Evolutionary conservation across 2,888 invertebrate species (phyloP).

Genomic region (Teinopalpus imperialis): DNA sequence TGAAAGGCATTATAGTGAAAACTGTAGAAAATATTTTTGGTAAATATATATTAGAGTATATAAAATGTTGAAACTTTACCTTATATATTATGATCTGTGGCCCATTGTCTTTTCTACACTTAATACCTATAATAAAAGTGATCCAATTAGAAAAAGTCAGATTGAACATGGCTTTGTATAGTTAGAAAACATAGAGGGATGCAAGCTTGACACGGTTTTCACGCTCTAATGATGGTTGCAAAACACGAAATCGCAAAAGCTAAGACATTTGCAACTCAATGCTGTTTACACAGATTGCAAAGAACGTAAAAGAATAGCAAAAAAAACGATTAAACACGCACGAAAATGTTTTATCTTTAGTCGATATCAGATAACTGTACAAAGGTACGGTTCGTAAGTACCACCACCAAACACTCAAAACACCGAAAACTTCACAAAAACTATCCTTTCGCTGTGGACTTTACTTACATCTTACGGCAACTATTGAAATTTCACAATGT

Average conservation of each 20-base stretch:
- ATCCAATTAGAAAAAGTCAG: constrained; percentile 35
- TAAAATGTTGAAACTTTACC: constrained; percentile 26
- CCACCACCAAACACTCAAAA: constrained; percentile 49
- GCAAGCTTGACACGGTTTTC: constrained; percentile 75
- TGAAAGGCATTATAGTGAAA: no score
- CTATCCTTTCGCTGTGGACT: constrained; percentile 61
- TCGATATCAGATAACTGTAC: constrained; percentile 54
- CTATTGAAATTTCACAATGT: constrained; percentile 66
- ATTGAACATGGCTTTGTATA: constrained; percentile 28
- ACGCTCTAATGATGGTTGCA: constrained; percentile 77
- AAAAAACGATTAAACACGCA: constrained; percentile 39
- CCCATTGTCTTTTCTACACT: constrained; percentile 36
- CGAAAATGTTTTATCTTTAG: constrained; percentile 40
- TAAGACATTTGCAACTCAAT: constrained; percentile 45
- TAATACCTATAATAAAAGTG: constrained; percentile 31
- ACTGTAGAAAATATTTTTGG: constrained; percentile 1
- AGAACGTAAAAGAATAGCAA: constrained; percentile 29
- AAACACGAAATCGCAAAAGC: constrained; percentile 58
- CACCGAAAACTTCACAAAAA: constrained; percentile 54
- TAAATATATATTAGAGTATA: constrained; percentile 3
- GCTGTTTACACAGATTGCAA: constrained; percentile 38
- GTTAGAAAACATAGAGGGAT: constrained; percentile 44
- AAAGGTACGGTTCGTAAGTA: constrained; percentile 55
- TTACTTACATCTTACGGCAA: constrained; percentile 54
- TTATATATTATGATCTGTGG: constrained; percentile 35